Evolutionary conservation across 2,888 invertebrate genomes (phyloP).

Genomic region (Lingula anatina): DNA sequence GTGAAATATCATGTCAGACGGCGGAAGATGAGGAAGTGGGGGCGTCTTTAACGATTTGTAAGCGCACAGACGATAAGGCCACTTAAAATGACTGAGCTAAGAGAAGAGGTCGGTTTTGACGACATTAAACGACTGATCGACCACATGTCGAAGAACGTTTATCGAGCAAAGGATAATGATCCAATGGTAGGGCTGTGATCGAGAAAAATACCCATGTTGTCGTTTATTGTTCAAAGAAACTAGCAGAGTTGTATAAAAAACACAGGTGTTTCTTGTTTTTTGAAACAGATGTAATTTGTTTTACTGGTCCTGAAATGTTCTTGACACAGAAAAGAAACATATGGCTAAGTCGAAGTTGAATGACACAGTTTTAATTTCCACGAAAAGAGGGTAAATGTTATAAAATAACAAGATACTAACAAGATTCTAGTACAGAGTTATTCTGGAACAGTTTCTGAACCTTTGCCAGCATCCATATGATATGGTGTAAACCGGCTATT

Average conservation of each 20-base stretch:
- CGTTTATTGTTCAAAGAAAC: too few species aligned
- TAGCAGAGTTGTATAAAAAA: too few species aligned
- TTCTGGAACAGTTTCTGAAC: too few species aligned
- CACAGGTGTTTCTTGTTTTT: too few species aligned
- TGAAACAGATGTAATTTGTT: neutral
- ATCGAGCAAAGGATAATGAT: slow-evolving; percentile 62
- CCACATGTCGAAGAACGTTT: slow-evolving; percentile 66
- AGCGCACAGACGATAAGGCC: slow-evolving; percentile 2
- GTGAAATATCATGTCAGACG: too few species aligned
- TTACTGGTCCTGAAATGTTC: neutral
- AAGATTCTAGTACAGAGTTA: too few species aligned
- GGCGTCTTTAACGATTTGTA: slow-evolving; percentile 1
- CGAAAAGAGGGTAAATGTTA: slow-evolving; percentile 7
- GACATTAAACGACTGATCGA: slow-evolving; percentile 63
- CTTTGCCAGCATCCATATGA: too few species aligned
- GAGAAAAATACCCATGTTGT: too few species aligned
- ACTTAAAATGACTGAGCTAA: slow-evolving; percentile 9
- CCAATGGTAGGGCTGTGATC: too few species aligned
- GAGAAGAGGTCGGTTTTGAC: slow-evolving; percentile 26
- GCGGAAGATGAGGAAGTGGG: too few species aligned
- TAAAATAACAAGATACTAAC: too few species aligned
- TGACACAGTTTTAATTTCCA: neutral
- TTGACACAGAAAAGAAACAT: neutral
- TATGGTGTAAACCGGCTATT: too few species aligned
- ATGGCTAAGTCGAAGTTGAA: slow-evolving; percentile 9